Percentiles rank a stretch among this genome's conserved stretches.
Evolutionary conservation across 2,113 vertebrate species (phyloP).

Genomic region (Macaca fascicularis): DNA sequence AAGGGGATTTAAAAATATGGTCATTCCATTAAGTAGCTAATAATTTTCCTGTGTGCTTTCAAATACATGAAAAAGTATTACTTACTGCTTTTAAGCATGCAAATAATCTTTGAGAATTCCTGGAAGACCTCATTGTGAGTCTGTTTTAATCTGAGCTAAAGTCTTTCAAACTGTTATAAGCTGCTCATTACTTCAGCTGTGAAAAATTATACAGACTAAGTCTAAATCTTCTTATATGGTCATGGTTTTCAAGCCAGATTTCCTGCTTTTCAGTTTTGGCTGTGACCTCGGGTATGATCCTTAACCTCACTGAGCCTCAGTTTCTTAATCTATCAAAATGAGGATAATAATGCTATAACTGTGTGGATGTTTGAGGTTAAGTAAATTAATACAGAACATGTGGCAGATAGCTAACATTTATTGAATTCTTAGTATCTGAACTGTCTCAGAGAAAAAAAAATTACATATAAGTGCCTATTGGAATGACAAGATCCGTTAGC

Average conservation of each 20-base stretch:
- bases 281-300: neutral
- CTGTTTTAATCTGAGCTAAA: conserved; percentile 23
- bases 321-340: conserved; percentile 20
- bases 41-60: neutral
- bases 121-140: neutral
- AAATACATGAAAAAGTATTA: neutral
- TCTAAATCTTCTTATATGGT: conserved; percentile 24
- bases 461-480: neutral
- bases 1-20: conserved; percentile 17
- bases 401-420: neutral
- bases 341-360: neutral
- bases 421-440: neutral
- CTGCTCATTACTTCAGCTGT: neutral
- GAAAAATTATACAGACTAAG: neutral
- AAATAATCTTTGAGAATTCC: conserved; percentile 15
- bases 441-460: neutral
- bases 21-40: neutral
- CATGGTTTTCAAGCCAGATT: neutral
- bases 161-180: conserved; percentile 31
- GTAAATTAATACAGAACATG: neutral
- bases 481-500: neutral
- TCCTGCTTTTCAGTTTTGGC: neutral
- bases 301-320: neutral
- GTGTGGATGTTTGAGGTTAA: neutral
- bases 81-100: neutral